Conservation (phyloP, 2,888 invertebrate species). For the Allophyes oxyacanthae region DNA sequence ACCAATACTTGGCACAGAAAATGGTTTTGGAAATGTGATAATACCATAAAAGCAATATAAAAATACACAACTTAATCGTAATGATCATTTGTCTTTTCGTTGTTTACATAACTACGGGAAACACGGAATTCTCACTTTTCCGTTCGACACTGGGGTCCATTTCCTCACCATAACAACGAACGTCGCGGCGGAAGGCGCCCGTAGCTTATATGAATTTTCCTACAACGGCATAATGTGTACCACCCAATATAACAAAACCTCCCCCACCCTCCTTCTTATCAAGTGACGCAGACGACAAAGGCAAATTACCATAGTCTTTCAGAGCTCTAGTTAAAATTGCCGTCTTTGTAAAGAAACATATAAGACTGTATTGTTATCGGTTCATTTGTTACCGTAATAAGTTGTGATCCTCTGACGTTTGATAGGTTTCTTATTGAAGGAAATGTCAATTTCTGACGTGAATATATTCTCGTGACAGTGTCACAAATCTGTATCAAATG, state of each 20-base stretch:
- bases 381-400: constrained; percentile 80
- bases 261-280: constrained; percentile 31
- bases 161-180: constrained; percentile 76
- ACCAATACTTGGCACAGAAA: constrained; percentile 43
- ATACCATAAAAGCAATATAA: constrained; percentile 31
- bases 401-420: constrained; percentile 72
- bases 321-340: constrained; percentile 64
- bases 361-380: constrained; percentile 70
- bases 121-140: constrained; percentile 71
- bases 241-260: constrained; percentile 63
- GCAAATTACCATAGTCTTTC: constrained; percentile 32
- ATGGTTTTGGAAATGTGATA: constrained; percentile 22
- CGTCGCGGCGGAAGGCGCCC: constrained; percentile 72
- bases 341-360: constrained; percentile 63
- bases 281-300: constrained; percentile 47
- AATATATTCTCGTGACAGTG: constrained; percentile 50
- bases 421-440: constrained; percentile 73
- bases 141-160: constrained; percentile 73
- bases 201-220: constrained; percentile 78
- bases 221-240: constrained; percentile 51
- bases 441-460: constrained; percentile 63
- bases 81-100: constrained; percentile 40
- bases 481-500: constrained; percentile 38
- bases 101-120: constrained; percentile 53
- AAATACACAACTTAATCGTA: constrained; percentile 39